phyloP scores from a whole-genome alignment of 2,113 vertebrate genomes.

The Hylia prasina region DNA sequence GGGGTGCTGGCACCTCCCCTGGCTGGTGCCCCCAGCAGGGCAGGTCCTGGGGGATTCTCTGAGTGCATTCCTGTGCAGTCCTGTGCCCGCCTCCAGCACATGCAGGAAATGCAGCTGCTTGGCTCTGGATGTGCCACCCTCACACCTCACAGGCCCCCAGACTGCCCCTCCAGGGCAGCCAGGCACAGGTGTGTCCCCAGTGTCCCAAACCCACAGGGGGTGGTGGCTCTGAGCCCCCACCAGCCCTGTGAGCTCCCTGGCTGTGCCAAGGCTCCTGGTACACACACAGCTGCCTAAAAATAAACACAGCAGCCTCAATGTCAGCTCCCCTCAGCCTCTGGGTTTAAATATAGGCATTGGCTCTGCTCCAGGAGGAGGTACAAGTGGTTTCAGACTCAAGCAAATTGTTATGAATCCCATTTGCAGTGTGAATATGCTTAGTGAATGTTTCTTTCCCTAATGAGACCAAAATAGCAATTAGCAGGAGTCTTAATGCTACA shows the following conservation, averaged over 20 bases:
- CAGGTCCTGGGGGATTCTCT: neutral
- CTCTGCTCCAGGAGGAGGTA: slow-evolving; percentile 65
- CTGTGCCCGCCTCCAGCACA: neutral
- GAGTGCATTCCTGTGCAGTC: rapidly evolving
- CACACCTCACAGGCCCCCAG: neutral
- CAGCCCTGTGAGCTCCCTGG: neutral
- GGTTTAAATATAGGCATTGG: slow-evolving; percentile 70
- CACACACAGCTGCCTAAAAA: slow-evolving; percentile 47
- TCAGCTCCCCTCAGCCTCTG: slow-evolving; percentile 36
- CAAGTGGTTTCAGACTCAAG: slow-evolving; percentile 69
- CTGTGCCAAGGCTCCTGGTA: neutral
- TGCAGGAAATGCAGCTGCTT: neutral
- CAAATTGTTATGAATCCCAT: slow-evolving; percentile 69
- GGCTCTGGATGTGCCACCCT: neutral
- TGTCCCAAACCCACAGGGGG: neutral
- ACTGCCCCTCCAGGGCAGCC: neutral
- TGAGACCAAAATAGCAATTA: slow-evolving; percentile 75
- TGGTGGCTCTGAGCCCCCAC: neutral
- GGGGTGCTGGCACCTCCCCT: too few relatives aligned
- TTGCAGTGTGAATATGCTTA: slow-evolving; percentile 58
- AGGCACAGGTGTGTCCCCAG: neutral
- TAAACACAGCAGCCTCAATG: slow-evolving; percentile 42
- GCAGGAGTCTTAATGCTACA: slow-evolving; percentile 42
- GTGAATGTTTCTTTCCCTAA: slow-evolving; percentile 62
- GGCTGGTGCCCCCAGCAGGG: neutral